Evolutionary conservation across 2,888 invertebrate genomes (phyloP), one percentile per base, ranked within the genome.

Genomic region (Brenthis hecate): DNA sequence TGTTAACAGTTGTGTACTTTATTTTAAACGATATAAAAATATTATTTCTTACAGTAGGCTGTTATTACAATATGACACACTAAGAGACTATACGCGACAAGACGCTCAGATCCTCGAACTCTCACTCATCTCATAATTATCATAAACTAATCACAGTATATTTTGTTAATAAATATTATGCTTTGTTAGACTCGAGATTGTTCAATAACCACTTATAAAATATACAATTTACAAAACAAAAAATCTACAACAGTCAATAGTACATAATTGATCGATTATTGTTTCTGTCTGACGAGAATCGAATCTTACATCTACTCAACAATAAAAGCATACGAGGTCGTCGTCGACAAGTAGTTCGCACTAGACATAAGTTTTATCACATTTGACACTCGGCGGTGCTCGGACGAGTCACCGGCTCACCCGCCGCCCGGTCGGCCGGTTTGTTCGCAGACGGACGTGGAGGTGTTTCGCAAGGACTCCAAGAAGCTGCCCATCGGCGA

Each of bases 391-490:
- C 74, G 32, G 63, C 58, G 78, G 36, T 43, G 36, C 36, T 66
- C 76, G 66, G 68, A 68, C 67, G 69, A 66, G 70, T 69, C 75
- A 64, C 66, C 65, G 72, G 71, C 66, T 72, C 70, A 76, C 69
- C 74, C 76, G 66, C 73, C 71, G 71, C 72, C 72, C 70, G 68
- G 73, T 72, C 72, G 72, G 68, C 62, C 58, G 71, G 71, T 70
- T 71, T 82, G 80, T 87, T 82, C 91, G 78, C 90, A 98, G 96
- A 98, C 98, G 82, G 97, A 97, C 89, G 97, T 99, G 76, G 99
- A 99, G 93, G 99, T 99, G 75, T 99, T 98, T 93, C 96, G 99
- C 74, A 98, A 98, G 92, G 98, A 99, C 91, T 99, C 99, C 82
- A 96, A 98, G 84, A 98, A 99, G 89, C 94, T 99, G 82, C 99